These are phyloP conservation scores for Podarcis cretensis DNA, from an alignment of 2,113 vertebrate genomes.

Conservation along the genomic window DNA sequence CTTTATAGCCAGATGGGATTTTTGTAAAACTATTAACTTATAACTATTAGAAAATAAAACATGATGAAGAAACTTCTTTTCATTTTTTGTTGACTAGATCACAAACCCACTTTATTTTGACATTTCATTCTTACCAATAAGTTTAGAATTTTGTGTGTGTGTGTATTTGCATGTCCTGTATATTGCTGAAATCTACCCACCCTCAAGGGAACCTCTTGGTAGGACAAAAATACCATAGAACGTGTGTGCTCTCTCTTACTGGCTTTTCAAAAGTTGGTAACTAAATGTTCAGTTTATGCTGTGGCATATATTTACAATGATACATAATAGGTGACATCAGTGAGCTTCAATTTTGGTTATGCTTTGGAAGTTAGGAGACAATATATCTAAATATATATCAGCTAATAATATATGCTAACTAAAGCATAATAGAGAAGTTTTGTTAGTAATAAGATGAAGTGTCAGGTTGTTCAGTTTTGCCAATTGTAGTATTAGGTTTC, in stretches of 20 bases:
- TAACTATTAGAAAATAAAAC: too few relatives aligned
- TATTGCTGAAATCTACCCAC: neutral
- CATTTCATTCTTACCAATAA: neutral
- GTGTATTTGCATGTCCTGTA: neutral
- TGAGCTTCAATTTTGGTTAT: neutral
- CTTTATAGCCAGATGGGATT: too few relatives aligned
- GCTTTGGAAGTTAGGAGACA: neutral
- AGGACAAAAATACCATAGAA: slow-evolving; percentile 11
- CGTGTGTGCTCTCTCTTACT: slow-evolving; percentile 65
- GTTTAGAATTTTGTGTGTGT: neutral
- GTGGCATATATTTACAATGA: neutral
- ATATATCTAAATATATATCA: neutral
- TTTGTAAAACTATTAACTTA: too few relatives aligned
- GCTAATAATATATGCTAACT: neutral
- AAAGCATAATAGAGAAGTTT: neutral
- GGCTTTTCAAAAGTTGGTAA: slow-evolving; percentile 47
- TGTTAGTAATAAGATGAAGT: neutral
- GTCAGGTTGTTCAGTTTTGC: neutral
- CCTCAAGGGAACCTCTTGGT: neutral
- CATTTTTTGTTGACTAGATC: neutral
- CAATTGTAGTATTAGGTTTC: neutral
- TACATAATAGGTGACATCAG: neutral
- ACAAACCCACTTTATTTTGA: neutral
- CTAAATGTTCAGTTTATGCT: neutral
- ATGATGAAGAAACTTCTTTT: too few relatives aligned